phyloP scores from a whole-genome alignment of 1,140 invertebrate genomes.

The Melipona quadrifasciata region DNA sequence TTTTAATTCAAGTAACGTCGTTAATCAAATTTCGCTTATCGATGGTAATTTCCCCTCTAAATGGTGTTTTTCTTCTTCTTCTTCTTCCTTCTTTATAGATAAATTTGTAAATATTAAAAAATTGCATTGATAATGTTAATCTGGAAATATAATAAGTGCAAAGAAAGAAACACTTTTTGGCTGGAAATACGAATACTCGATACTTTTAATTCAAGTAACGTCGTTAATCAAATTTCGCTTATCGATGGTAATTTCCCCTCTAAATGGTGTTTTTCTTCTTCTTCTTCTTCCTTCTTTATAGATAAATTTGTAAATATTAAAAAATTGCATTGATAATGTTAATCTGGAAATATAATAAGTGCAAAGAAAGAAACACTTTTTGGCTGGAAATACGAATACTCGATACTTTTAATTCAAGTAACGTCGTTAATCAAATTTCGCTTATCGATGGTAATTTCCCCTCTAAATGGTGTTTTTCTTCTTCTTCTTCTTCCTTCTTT shows the following conservation, averaged over 20 bases:
- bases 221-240: constrained; percentile 10
- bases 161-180: too few relatives aligned
- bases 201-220: too few relatives aligned
- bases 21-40: constrained; percentile 10
- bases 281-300: neutral
- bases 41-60: neutral
- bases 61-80: neutral
- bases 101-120: neutral
- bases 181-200: neutral
- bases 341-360: too few relatives aligned
- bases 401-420: too few relatives aligned
- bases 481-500: neutral
- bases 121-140: too few relatives aligned
- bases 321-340: too few relatives aligned
- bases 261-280: neutral
- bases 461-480: neutral
- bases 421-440: constrained; percentile 6
- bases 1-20: too few relatives aligned
- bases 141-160: too few relatives aligned
- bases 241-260: neutral
- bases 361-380: too few relatives aligned
- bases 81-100: neutral
- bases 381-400: neutral
- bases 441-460: neutral
- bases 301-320: neutral